A percentile compares a stretch with the other conserved stretches of the same genome.
These are phyloP conservation scores for Coregonus ussuriensis DNA, from an alignment of 2,797 vertebrate genomes.

Conservation along the genomic window DNA sequence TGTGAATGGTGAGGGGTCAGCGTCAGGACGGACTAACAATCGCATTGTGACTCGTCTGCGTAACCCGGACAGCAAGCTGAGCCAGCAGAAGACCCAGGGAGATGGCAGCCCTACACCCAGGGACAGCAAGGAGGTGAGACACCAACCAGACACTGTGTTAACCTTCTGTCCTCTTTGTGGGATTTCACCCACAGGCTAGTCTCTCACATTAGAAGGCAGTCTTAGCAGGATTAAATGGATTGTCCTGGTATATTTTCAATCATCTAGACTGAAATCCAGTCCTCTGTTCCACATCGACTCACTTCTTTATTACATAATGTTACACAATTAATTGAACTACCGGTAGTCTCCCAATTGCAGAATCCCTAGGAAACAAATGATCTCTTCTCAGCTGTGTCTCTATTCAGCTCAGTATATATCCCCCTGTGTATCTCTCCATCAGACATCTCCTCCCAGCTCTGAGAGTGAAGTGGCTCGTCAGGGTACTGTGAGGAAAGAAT, in stretches of 20 bases:
- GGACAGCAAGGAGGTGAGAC: slow-evolving; percentile 89
- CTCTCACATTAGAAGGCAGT: background rate
- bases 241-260: too few relatives aligned
- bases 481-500: slow-evolving; percentile 81
- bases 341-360: background rate
- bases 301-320: background rate
- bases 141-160: slow-evolving; percentile 6
- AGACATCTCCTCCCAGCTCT: slow-evolving; percentile 83
- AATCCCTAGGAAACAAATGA: background rate
- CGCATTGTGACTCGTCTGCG: slow-evolving; percentile 84
- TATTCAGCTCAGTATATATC: background rate
- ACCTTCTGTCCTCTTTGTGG: background rate
- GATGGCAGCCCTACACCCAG: slow-evolving; percentile 82
- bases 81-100: slow-evolving; percentile 81
- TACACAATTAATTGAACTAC: background rate
- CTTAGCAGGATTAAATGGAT: background rate
- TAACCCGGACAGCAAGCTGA: slow-evolving; percentile 87
- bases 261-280: too few relatives aligned
- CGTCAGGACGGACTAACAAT: slow-evolving; percentile 61
- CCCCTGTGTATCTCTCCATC: slow-evolving; percentile 39
- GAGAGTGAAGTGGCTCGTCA: slow-evolving; percentile 79
- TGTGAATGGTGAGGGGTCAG: slow-evolving; percentile 69
- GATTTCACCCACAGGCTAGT: background rate
- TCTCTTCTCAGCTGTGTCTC: background rate
- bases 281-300: too few relatives aligned